Evolutionary conservation across 2,797 vertebrate genomes (phyloP).

Genomic region (Anguilla pacifica): DNA sequence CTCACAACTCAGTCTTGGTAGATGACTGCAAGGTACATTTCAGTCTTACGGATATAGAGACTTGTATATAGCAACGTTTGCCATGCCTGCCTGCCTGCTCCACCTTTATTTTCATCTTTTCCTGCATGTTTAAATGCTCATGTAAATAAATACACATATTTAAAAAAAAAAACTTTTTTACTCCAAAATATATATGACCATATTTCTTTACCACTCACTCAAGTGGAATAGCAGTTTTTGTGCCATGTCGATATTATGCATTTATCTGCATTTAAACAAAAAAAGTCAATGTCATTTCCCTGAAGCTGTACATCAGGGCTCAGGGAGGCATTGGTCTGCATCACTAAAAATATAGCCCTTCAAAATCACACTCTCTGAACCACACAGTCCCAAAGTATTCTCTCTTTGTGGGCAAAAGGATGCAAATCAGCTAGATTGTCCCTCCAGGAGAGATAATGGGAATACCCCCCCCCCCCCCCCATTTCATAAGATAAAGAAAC

Average conservation of each 20-base stretch:
- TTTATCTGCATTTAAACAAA: background rate
- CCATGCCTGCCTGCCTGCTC: conserved; percentile 60
- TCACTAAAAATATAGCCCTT: conserved; percentile 2
- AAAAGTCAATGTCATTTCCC: conserved; percentile 6
- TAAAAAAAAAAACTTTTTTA: conserved; percentile 29
- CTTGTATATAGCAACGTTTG: conserved; percentile 85
- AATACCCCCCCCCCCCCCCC: background rate
- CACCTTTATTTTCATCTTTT: conserved; percentile 51
- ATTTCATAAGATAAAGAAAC: background rate
- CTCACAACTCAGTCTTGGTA: conserved; percentile 89
- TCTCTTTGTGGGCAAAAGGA: background rate
- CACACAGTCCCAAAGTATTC: background rate
- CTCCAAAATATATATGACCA: conserved; percentile 46
- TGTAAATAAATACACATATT: conserved; percentile 48
- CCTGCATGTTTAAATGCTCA: conserved; percentile 44
- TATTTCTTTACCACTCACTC: conserved; percentile 54
- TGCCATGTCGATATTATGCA: conserved; percentile 49
- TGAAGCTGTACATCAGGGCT: background rate
- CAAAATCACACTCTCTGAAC: background rate
- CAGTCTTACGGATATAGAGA: conserved; percentile 95
- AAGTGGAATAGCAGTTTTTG: conserved; percentile 77
- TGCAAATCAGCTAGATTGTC: background rate
- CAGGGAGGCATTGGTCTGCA: background rate
- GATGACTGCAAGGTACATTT: conserved; percentile 99
- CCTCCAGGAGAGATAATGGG: background rate